These are phyloP conservation scores for Pygocentrus nattereri DNA, from an alignment of 2,797 vertebrate species.

Conservation along the genomic window DNA sequence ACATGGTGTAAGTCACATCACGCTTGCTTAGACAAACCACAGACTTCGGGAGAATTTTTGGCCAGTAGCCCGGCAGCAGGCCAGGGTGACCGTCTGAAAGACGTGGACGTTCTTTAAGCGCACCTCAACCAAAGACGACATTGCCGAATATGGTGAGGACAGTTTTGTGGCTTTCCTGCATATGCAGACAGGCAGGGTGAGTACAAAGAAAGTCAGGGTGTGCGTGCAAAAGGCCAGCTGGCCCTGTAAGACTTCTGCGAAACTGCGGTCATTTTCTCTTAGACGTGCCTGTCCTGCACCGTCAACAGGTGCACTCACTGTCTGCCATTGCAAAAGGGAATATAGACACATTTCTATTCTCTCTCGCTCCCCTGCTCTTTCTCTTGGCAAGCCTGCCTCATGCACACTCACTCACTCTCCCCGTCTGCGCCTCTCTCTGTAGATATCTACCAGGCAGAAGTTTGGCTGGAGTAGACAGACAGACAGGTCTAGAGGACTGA, in stretches of 20 bases:
- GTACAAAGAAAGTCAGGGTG: too few relatives aligned
- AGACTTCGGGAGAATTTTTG: too few relatives aligned
- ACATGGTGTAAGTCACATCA: too few relatives aligned
- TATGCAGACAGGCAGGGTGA: too few relatives aligned
- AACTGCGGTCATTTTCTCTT: neutral
- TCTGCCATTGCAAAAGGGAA: neutral
- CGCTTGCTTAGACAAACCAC: too few relatives aligned
- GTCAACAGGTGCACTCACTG: slow-evolving; percentile 29
- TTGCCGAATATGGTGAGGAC: too few relatives aligned
- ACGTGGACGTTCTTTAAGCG: too few relatives aligned
- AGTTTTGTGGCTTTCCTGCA: too few relatives aligned
- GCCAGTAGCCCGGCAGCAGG: too few relatives aligned
- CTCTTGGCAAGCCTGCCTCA: neutral
- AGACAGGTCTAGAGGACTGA: slow-evolving; percentile 25
- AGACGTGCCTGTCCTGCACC: neutral
- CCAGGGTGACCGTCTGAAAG: too few relatives aligned
- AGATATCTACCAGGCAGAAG: neutral
- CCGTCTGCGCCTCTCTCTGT: neutral
- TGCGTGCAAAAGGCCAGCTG: neutral
- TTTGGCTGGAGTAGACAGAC: slow-evolving; percentile 12
- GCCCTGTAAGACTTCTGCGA: neutral
- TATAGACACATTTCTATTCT: slow-evolving; percentile 19
- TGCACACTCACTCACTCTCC: neutral
- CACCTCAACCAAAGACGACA: too few relatives aligned
- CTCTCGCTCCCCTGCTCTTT: slow-evolving; percentile 1